phyloP scores from a whole-genome alignment of 2,888 invertebrate genomes.

The Pyrgus malvae region DNA sequence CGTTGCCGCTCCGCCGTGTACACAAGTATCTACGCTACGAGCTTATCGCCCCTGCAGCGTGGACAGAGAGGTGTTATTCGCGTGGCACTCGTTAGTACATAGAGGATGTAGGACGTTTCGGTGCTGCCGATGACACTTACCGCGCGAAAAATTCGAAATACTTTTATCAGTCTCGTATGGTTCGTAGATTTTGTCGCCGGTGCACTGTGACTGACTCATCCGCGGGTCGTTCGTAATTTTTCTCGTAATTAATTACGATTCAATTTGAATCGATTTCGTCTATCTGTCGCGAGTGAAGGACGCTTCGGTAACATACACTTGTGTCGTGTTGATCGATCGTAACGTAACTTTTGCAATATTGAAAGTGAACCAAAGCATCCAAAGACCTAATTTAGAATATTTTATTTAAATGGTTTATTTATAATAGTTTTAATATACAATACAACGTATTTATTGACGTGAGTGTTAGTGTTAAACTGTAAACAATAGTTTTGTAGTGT shows the following conservation, averaged over 20 bases:
- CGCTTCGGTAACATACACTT: neutral
- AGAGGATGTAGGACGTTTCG: constrained; percentile 71
- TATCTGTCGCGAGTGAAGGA: constrained; percentile 20
- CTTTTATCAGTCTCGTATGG: constrained; percentile 72
- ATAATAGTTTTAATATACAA: constrained; percentile 14
- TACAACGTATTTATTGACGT: neutral
- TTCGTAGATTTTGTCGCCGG: constrained; percentile 46
- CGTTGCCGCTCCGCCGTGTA: constrained; percentile 68
- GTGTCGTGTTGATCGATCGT: neutral
- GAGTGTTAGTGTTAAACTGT: constrained; percentile 25
- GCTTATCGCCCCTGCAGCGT: constrained; percentile 71
- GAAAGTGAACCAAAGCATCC: constrained; percentile 56
- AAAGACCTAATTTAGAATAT: constrained; percentile 46
- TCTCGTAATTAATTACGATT: constrained; percentile 21
- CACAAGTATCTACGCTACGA: constrained; percentile 54
- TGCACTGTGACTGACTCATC: constrained; percentile 32
- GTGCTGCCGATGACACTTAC: constrained; percentile 64
- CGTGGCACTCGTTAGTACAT: constrained; percentile 59
- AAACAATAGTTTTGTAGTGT: too few relatives aligned
- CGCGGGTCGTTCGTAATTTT: constrained; percentile 30
- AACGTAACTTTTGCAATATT: constrained; percentile 31
- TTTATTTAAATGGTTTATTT: constrained; percentile 30
- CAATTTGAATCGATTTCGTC: constrained; percentile 21
- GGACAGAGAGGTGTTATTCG: constrained; percentile 49
- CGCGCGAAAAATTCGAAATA: constrained; percentile 81